A percentile compares a stretch with the other conserved stretches of the same genome.
Conservation (phyloP, 2,113 vertebrate species). For the Psittacara wagleri region DNA sequence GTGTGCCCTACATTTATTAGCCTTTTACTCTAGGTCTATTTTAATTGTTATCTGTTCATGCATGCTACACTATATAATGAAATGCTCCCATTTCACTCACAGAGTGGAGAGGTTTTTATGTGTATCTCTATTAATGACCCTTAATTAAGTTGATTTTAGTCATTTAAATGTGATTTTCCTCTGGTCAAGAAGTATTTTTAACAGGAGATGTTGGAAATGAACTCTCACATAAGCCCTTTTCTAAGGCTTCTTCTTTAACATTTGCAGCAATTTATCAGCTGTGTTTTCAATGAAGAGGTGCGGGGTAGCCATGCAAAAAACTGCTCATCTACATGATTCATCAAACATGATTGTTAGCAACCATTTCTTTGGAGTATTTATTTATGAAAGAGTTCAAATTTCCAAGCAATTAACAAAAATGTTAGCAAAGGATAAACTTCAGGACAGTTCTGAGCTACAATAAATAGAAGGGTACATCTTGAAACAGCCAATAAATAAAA, state of each 20-base stretch:
- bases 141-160: conserved; percentile 80
- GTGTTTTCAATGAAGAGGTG: conserved; percentile 38
- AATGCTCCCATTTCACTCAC: conserved; percentile 76
- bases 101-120: conserved; percentile 68
- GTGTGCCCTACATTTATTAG: conserved; percentile 74
- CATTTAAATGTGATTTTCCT: conserved; percentile 75
- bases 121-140: conserved; percentile 78
- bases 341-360: not conserved
- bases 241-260: conserved; percentile 60
- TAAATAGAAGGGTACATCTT: conserved; percentile 23
- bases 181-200: conserved; percentile 78
- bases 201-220: conserved; percentile 53
- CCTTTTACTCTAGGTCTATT: conserved; percentile 78
- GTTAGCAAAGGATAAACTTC: conserved; percentile 15
- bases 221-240: conserved; percentile 58
- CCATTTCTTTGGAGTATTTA: not conserved
- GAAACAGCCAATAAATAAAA: conserved; percentile 49
- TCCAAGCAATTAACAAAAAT: conserved; percentile 48
- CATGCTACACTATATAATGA: conserved; percentile 76
- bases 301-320: not conserved
- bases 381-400: conserved; percentile 32
- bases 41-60: conserved; percentile 79
- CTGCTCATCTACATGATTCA: conserved; percentile 5
- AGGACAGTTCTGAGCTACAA: not conserved
- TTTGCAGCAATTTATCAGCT: conserved; percentile 59